Evolutionary conservation across 1,140 invertebrate species (phyloP).

Genomic region (Lepidurus packardi): DNA sequence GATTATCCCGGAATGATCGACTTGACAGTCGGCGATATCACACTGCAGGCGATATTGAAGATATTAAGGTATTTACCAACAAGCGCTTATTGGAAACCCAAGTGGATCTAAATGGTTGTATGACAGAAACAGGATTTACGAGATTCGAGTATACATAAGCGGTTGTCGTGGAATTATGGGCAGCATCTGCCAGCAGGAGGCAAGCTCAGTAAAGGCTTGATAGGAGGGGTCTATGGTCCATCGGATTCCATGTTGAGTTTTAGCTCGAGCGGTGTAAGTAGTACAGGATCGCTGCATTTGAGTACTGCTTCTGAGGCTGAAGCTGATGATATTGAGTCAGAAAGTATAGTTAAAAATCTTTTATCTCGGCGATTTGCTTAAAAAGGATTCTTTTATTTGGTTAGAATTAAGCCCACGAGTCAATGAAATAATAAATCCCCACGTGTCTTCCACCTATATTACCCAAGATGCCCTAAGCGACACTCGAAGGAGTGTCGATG

Average conservation of each 20-base stretch:
- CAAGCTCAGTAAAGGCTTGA: slow-evolving; percentile 33
- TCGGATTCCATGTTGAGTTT: slow-evolving; percentile 35
- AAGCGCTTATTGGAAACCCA: slow-evolving; percentile 30
- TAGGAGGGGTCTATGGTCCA: slow-evolving; percentile 23
- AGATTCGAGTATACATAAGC: slow-evolving; percentile 58
- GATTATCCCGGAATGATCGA: slow-evolving; percentile 50
- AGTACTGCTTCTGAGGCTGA: slow-evolving; percentile 45
- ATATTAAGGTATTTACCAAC: slow-evolving; percentile 51
- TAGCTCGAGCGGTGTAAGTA: slow-evolving; percentile 53
- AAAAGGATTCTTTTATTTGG: background rate
- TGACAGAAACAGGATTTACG: slow-evolving; percentile 49
- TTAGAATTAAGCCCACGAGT: background rate
- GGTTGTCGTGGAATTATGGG: slow-evolving; percentile 60
- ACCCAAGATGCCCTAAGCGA: slow-evolving; percentile 36
- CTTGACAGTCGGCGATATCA: slow-evolving; percentile 53
- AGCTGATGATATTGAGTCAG: slow-evolving; percentile 35
- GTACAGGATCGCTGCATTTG: slow-evolving; percentile 48
- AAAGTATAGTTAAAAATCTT: background rate
- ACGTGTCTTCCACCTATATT: slow-evolving; percentile 41
- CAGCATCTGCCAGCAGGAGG: slow-evolving; percentile 40
- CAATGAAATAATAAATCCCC: slow-evolving; percentile 36
- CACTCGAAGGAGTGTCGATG: slow-evolving; percentile 19
- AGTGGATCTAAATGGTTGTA: background rate
- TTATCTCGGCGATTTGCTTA: background rate
- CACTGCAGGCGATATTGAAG: slow-evolving; percentile 61